phyloP scores from a whole-genome alignment of 2,888 invertebrate genomes.

The Ophion obscuratus region DNA sequence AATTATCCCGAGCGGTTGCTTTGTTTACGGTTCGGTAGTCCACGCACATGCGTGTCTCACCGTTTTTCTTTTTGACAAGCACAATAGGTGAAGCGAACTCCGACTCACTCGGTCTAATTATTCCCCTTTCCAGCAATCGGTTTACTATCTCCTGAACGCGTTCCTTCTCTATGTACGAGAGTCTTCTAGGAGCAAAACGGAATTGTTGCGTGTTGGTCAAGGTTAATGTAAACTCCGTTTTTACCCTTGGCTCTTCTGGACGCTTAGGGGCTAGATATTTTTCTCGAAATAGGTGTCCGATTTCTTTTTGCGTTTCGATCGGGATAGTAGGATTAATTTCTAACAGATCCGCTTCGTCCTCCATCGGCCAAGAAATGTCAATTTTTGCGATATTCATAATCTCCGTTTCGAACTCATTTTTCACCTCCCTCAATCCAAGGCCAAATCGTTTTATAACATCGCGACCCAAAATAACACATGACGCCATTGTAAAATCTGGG shows the following conservation, averaged over 20 bases:
- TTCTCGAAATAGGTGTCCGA: conserved; percentile 48
- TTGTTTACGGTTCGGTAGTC: conserved; percentile 63
- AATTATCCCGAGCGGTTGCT: conserved; percentile 52
- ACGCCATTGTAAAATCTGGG: conserved; percentile 58
- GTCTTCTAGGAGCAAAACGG: conserved; percentile 55
- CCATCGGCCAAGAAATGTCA: background rate
- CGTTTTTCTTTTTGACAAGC: conserved; percentile 45
- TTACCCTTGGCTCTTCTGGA: conserved; percentile 46
- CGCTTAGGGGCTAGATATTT: conserved; percentile 48
- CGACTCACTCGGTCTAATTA: conserved; percentile 59
- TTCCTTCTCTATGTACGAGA: conserved; percentile 60
- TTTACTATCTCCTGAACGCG: conserved; percentile 58
- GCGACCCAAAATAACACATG: conserved; percentile 40
- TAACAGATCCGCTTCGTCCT: conserved; percentile 28
- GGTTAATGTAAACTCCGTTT: conserved; percentile 49
- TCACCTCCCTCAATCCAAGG: conserved; percentile 14
- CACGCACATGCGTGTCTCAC: conserved; percentile 64
- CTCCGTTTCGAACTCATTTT: background rate
- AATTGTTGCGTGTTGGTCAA: conserved; percentile 56
- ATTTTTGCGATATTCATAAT: conserved; percentile 20
- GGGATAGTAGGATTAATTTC: conserved; percentile 34
- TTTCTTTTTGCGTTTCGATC: conserved; percentile 21
- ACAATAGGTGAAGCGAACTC: conserved; percentile 62
- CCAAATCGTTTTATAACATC: conserved; percentile 33
- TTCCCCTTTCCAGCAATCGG: conserved; percentile 51